Conservation (phyloP, 2,113 vertebrate genomes). For the Bufo bufo region DNA sequence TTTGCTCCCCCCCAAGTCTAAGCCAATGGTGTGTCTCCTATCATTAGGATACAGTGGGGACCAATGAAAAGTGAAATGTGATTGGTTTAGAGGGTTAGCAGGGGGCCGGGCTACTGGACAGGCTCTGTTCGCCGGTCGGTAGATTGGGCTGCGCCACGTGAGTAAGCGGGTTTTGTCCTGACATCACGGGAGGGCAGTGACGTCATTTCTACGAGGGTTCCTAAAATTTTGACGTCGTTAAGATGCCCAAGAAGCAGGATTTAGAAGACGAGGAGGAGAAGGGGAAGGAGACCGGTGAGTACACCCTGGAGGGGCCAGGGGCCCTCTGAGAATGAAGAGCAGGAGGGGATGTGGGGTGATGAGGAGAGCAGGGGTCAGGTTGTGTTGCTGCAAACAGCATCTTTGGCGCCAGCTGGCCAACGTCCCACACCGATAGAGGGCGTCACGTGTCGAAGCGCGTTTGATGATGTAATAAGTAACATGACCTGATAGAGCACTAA, state of each 20-base stretch:
- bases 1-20: neutral
- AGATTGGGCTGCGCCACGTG: constrained; percentile 33
- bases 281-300: neutral
- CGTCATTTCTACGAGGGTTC: neutral
- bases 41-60: neutral
- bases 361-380: no score
- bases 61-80: neutral
- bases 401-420: no score
- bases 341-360: no score
- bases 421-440: no score
- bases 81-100: neutral
- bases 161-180: neutral
- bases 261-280: neutral
- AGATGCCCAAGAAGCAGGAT: neutral
- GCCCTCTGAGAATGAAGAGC: neutral
- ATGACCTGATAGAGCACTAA: no score
- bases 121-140: constrained; percentile 37
- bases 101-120: neutral
- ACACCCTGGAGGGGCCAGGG: no score
- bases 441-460: no score
- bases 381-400: no score
- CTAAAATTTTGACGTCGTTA: neutral
- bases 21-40: neutral
- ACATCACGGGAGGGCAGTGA: constrained; percentile 6
- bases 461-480: no score